Conservation (phyloP, 2,797 vertebrate genomes). For the Myoxocephalus aenaeus region DNA sequence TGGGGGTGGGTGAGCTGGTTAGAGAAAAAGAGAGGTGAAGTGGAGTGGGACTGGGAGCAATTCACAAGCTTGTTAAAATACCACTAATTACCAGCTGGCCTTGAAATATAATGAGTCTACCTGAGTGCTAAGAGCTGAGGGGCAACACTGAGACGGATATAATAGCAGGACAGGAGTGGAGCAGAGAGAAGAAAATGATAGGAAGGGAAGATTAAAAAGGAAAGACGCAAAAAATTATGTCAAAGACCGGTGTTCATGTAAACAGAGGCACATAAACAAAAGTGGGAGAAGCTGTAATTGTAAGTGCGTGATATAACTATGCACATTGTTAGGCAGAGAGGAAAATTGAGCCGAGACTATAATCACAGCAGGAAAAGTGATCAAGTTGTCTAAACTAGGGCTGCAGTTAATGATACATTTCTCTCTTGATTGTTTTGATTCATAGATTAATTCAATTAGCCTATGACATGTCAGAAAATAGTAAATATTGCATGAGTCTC, state of each 20-base stretch:
- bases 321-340: not conserved
- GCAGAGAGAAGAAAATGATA: conserved; percentile 15
- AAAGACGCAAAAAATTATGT: conserved; percentile 30
- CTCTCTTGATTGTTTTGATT: conserved; percentile 5
- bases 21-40: conserved; percentile 43
- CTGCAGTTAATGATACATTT: conserved; percentile 11
- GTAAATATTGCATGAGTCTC: not conserved
- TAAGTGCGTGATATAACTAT: conserved; percentile 1
- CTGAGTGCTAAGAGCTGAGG: conserved; percentile 61
- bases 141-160: conserved; percentile 37
- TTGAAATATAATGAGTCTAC: conserved; percentile 70
- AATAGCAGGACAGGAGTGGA: conserved; percentile 26
- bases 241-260: conserved; percentile 32
- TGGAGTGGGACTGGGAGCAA: conserved; percentile 64
- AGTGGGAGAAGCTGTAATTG: conserved; percentile 7
- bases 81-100: conserved; percentile 73
- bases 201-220: conserved; percentile 22
- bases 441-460: not conserved
- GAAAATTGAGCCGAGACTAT: not conserved
- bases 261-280: conserved; percentile 39
- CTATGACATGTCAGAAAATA: not conserved
- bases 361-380: conserved; percentile 15
- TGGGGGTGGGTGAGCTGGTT: conserved; percentile 1
- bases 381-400: not conserved
- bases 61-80: conserved; percentile 78